Base-by-base conservation (phyloP, 1,140 invertebrate genomes). In the Pseudomyrmex gracilis region DNA sequence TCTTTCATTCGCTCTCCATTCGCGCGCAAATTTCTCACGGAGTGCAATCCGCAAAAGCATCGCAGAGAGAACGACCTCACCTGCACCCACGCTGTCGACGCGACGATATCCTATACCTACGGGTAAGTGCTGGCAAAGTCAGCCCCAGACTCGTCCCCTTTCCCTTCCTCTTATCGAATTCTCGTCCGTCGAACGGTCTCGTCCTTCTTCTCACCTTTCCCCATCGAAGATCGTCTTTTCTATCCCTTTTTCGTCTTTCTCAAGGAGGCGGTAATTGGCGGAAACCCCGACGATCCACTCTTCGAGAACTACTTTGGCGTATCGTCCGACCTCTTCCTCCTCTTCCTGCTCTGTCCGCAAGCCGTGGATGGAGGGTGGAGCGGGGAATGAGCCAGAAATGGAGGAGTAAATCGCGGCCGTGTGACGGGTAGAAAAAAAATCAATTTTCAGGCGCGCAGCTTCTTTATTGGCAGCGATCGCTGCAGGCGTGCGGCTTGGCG, bases 261-360 rank as follows among this genome's bases (percentile, higher is more conserved):
- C 20, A 47, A 70, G 60, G 43, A 15, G 76, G 13, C 57, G 63
- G 68, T 89, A 89, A 89, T 89, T 85, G 87, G 87, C 73, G 70
- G 49, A 76, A 74, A 53, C 73, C 51, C 70, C 67, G 83, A 85
- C 83, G 71, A 87, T 85, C 76, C 55, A 68, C 82, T 71, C 57
- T 24, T 87, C 85, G 74, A 83, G 86, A 76, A 73, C 63, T 84
- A 88, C 86, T 88, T 89, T 60, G 73, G 82, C 45, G 84, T 63
- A 45, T 63, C 83, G 34, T 64, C 83, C 58, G 70, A 47, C 20
- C 15, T n/a, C 47, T 53, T 9, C n/a, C 67, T 17, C 8, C 49
- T 43, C 12, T 63, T 64, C 22, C 57, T 64, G 20, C 22, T 49
- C 67, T 47, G 45, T 47, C 57, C 82, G 53, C 66, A 22, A 15